Evolutionary conservation across 2,888 invertebrate genomes (phyloP), one percentile per base, ranked within the genome.

Genomic region (Melanchra persicariae): DNA sequence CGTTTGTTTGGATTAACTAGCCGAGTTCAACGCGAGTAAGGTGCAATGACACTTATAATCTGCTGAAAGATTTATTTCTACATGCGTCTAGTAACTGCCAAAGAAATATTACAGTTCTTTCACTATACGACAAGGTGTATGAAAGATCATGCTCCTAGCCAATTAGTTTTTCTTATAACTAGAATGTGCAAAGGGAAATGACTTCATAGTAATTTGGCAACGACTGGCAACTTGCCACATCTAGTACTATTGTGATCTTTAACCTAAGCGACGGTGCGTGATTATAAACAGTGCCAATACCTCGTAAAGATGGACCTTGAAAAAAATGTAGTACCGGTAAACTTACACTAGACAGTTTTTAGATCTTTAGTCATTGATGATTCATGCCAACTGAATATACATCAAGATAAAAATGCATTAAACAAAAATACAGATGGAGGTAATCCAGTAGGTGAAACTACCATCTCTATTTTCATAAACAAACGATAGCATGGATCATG

Each of bases 201-300:
- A 68, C 64, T 68, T 80, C 80, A 78, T 37, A 59, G 59, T 30
- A 55, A 74, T 79, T 68, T 75, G 49, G 65, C 24, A 34, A 26
- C 45, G 15, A 10, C 61, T 80, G 79, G 79, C 79, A 80, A 22
- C 15, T 10, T 70, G 79, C 79, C 79, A 80, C 54, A 26, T 40
- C 69, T 79, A 81, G 80, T 75, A 71, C 69, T 80, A 77, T 63
- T 65, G 81, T 77, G 64, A 74, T 82, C 69, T 76, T 49, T 61
- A 76, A 78, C 77, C 76, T 67, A 70, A 75, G 70, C 71, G 57
- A n/a, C 19, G 15, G 47, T 52, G 51, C 71, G 49, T 75, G 52
- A 49, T 70, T 65, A n/a, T 64, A n/a, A 49, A 54, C 65, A 54
- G 43, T 61, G 67, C 72, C 67, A 81, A 65, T 55, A 62, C 4